A percentile compares a stretch with the other conserved stretches of the same genome.
Evolutionary conservation across 2,113 vertebrate species (phyloP).

Genomic region (Phrynosoma platyrhinos): DNA sequence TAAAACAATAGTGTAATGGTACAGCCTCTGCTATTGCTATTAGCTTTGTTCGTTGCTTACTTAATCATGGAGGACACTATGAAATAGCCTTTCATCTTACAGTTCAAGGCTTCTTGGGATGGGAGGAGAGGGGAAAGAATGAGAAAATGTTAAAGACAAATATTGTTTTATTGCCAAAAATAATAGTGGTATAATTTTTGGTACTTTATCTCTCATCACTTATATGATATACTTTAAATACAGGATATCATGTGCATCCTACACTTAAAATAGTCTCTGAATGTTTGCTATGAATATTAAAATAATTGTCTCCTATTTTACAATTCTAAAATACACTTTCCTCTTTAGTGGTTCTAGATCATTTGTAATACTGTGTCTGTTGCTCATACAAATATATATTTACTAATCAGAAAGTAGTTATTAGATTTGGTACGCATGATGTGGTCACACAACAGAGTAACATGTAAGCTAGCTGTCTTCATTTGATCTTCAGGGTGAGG

Average conservation of each 20-base stretch:
- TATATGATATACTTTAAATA: not conserved
- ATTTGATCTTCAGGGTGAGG: not conserved
- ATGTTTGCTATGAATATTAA: not conserved
- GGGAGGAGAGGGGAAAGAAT: not conserved
- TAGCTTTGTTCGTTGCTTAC: not conserved
- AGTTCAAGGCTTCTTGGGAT: not conserved
- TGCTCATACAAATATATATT: not conserved
- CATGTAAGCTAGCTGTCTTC: not conserved
- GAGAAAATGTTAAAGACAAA: not conserved
- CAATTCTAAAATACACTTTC: not conserved
- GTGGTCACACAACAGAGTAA: not conserved
- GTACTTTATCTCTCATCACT: not conserved
- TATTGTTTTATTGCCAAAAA: not conserved
- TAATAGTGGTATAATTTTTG: not conserved
- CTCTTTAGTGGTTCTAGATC: not conserved
- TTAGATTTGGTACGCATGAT: not conserved
- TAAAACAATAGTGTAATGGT: not conserved
- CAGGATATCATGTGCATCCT: not conserved
- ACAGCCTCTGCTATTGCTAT: not conserved
- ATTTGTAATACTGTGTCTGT: not conserved
- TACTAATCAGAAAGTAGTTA: not conserved
- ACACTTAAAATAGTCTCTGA: not conserved
- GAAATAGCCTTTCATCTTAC: not conserved
- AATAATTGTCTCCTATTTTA: not conserved
- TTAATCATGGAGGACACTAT: not conserved